Base-by-base conservation (phyloP, 2,888 invertebrate species). In the Ceratothoa steindachneri region DNA sequence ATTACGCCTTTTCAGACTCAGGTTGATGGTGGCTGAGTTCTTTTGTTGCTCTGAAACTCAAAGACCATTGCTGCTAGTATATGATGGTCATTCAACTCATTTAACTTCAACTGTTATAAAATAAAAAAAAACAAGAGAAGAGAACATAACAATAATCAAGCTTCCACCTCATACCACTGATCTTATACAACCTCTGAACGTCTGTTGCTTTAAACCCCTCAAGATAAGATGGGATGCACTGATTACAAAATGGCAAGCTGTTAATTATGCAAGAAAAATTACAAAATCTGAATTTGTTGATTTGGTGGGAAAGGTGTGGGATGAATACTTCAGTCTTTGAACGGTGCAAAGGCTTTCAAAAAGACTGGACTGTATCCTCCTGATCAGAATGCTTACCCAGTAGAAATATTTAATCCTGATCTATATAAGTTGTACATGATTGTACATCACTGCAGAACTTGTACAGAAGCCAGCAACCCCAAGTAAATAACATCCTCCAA, bases 11-110 rank as follows among this genome's bases (percentile, higher is more conserved):
- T 15, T 70, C 60, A 9, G 70, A 70, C 7, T 55, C 53, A 9
- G 30, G 28, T 70, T 30, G 70, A 70, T 70, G 60, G 3, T 30
- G 28, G 19, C 29, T n/a, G 7, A 70, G n/a, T 9, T 24, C 7
- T 66, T 66, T n/a, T 66, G 66, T 28, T 29, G 7, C n/a, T 19
- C 53, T 9, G 51, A 55, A 9, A 30, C 70, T 22, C 70, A 64
- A 29, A 64, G 27, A n/a, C 70, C n/a, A 22, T 1, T 64, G 12
- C 24, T 64, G 29, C 30, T 70, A 12, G 52, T 70, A 22, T 70
- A 41, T 70, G 64, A 70, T 60, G 70, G 70, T 5, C 70, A 60
- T 60, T 9, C 22, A 31, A 70, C 60, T 19, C 64, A 60, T 3
- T 15, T 69, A 9, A 28, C 12, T 28, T 66, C 19, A 24, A 15